Evolutionary conservation across 2,113 vertebrate genomes (phyloP).

Genomic region (Scolopax mira): DNA sequence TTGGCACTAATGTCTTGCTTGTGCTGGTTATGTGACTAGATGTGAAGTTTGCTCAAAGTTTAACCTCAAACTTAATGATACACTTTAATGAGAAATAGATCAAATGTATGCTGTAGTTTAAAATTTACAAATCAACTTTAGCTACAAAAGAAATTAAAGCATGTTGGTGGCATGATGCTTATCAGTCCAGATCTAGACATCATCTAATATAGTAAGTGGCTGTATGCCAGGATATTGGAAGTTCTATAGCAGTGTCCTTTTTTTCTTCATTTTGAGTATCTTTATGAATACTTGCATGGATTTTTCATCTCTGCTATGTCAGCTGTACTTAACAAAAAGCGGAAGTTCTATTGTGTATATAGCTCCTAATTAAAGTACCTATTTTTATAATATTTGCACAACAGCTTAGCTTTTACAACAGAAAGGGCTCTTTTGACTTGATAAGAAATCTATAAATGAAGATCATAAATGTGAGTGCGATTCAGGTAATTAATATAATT

Average conservation of each 20-base stretch:
- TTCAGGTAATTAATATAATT: slow-evolving; percentile 89
- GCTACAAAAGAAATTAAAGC: slow-evolving; percentile 73
- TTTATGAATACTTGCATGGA: slow-evolving; percentile 75
- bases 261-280: slow-evolving; percentile 59
- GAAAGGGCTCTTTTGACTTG: slow-evolving; percentile 93
- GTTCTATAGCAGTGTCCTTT: slow-evolving; percentile 68
- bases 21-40: slow-evolving; percentile 68
- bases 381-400: slow-evolving; percentile 76
- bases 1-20: slow-evolving; percentile 66
- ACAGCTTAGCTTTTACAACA: slow-evolving; percentile 84
- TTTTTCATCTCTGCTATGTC: slow-evolving; percentile 67
- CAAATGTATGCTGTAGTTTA: slow-evolving; percentile 59
- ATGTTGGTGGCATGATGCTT: slow-evolving; percentile 80
- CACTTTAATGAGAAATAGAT: slow-evolving; percentile 62
- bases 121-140: slow-evolving; percentile 67
- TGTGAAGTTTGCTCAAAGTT: slow-evolving; percentile 69
- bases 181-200: slow-evolving; percentile 68
- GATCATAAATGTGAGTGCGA: slow-evolving; percentile 76
- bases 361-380: slow-evolving; percentile 65
- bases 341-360: slow-evolving; percentile 65
- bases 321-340: slow-evolving; percentile 56
- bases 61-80: slow-evolving; percentile 67
- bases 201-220: slow-evolving; percentile 62
- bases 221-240: slow-evolving; percentile 61
- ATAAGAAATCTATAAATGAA: slow-evolving; percentile 74